Base-by-base conservation (phyloP, 1,140 invertebrate species). In the Atta texana region DNA sequence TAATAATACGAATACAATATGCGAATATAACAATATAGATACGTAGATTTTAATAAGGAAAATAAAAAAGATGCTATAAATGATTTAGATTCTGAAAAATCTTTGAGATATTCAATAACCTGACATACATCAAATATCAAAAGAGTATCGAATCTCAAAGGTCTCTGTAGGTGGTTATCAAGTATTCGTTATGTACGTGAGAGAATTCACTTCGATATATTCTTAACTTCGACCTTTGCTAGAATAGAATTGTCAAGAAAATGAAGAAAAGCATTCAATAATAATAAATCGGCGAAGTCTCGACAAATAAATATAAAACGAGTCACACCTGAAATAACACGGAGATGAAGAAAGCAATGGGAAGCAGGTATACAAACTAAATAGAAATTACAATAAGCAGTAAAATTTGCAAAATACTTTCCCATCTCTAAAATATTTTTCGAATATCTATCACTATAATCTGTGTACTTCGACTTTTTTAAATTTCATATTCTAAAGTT, bases 341-440 rank as follows among this genome's bases (percentile, higher is more conserved):
- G 16, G 0, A 28, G 18, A 10, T 6, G 21, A 61, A 24, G 39
- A 14, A 44, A 63, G 75, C 39, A 59, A 77, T 2, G 10, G 21
- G 21, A 31, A 28, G 6, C 18, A 78, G 59, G 39, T 31, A 76
- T 76, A 61, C 3, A 51, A 66, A 14, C 3, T 66, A 24, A 24
- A 24, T 24, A 12, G 5, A 1, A 31, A 6, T 1, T 18, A 78
- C 76, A 64, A 66, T 63, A 49, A 44, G 16, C 8, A 66, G 28
- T 14, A 34, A 78, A 64, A 51, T 14, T 78, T 78, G 44, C 34
- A 49, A 78, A 49, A 66, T 77, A 49, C 12, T 49, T 78, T 44
- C 3, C 39, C 8, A 44, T 44, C 39, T 44, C 7, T 44, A 10
- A 44, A 8, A 44, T 44, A 34, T 10, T 49, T 64, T 34, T n/a